Conservation (phyloP, 2,113 vertebrate genomes). For the Pseudolaguvia tuberculata region DNA sequence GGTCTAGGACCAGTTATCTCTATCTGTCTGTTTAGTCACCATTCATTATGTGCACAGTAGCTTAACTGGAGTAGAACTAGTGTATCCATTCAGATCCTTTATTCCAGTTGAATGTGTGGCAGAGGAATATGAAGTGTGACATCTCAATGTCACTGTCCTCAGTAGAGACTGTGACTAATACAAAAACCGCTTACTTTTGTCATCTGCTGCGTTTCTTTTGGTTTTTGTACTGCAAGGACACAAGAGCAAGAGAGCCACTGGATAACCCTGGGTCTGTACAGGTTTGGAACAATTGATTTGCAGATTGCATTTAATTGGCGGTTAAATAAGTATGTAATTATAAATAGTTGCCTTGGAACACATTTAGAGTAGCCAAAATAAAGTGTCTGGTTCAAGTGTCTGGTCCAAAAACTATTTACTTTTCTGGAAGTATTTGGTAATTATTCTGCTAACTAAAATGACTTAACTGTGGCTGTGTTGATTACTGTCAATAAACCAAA, state of each 20-base stretch:
- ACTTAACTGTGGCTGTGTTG: too few species aligned
- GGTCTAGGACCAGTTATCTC: background rate
- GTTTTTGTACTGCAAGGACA: background rate
- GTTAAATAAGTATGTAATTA: conserved; percentile 8
- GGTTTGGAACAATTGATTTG: background rate
- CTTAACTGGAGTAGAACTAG: conserved; percentile 10
- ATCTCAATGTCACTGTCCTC: conserved; percentile 31
- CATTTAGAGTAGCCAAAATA: conserved; percentile 3
- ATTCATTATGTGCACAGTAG: background rate
- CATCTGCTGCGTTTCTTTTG: background rate
- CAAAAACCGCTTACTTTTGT: conserved; percentile 15
- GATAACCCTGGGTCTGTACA: background rate
- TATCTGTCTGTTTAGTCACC: background rate
- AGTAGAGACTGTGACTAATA: conserved; percentile 14
- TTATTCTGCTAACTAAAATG: too few species aligned
- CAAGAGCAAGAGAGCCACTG: background rate
- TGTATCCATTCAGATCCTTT: background rate
- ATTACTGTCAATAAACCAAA: background rate
- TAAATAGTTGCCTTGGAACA: background rate
- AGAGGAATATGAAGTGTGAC: conserved; percentile 38
- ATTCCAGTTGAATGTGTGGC: conserved; percentile 26
- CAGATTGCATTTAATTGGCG: background rate
- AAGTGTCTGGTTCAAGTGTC: conserved; percentile 5
- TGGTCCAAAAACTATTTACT: conserved; percentile 7
- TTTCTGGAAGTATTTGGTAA: background rate